Evolutionary conservation across 37 sponge, comb jelly and placozoan genomes (phyloP).

Genomic region (Chondrosia reniformis): DNA sequence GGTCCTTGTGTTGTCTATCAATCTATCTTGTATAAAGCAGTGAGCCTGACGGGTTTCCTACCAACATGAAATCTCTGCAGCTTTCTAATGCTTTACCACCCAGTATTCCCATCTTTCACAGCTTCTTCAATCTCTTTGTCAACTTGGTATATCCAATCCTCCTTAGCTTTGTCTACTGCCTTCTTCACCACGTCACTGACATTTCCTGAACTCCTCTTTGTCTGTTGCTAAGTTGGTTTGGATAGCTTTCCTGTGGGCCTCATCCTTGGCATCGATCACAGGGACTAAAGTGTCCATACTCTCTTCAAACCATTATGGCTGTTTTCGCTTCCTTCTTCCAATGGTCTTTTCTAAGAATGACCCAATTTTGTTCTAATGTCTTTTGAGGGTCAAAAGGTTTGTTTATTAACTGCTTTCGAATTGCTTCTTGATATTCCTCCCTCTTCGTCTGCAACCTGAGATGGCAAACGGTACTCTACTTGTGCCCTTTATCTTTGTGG

Average conservation of each 20-base stretch:
- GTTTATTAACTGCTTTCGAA: not conserved
- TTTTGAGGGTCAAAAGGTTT: too few species aligned
- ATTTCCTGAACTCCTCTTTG: slow-evolving; percentile 11
- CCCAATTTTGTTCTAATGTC: too few species aligned
- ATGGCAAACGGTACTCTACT: too few species aligned
- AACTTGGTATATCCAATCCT: slow-evolving; percentile 17
- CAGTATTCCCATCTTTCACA: not conserved
- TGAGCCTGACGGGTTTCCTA: not conserved
- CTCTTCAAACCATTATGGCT: slow-evolving; percentile 49
- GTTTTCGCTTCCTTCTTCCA: slow-evolving; percentile 10
- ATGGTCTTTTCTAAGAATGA: too few species aligned
- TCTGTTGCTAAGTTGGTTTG: not conserved
- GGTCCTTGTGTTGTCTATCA: not conserved
- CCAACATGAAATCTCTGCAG: slow-evolving; percentile 23
- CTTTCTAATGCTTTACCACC: slow-evolving; percentile 38
- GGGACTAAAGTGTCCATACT: slow-evolving; percentile 18
- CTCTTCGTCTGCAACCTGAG: not conserved
- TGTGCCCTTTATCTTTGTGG: not conserved
- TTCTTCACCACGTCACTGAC: slow-evolving; percentile 38
- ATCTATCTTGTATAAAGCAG: not conserved
- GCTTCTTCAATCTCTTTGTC: slow-evolving; percentile 20
- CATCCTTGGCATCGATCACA: slow-evolving; percentile 32
- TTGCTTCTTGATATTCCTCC: not conserved
- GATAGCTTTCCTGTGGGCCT: slow-evolving; percentile 13
- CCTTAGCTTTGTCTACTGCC: slow-evolving; percentile 31